phyloP scores from a whole-genome alignment of 2,888 invertebrate genomes.

The Mellilla xanthometata region DNA sequence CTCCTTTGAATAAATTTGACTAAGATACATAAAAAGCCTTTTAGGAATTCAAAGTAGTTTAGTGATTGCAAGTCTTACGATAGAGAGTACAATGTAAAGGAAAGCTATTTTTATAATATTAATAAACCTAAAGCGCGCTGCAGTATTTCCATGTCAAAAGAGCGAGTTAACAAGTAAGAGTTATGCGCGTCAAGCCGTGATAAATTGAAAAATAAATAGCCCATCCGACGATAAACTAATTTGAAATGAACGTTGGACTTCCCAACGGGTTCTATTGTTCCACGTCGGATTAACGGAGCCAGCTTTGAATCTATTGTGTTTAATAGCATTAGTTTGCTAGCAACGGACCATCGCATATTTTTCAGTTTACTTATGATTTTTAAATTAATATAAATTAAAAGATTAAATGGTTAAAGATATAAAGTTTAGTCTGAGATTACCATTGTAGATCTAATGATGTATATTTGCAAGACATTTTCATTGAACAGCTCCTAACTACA shows the following conservation, averaged over 20 bases:
- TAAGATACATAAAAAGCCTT: slow-evolving; percentile 4
- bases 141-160: slow-evolving; percentile 25
- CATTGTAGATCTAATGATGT: too few relatives aligned
- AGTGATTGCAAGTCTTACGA: slow-evolving; percentile 4
- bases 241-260: slow-evolving; percentile 46
- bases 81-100: slow-evolving; percentile 3
- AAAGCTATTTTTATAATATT: slow-evolving; percentile 14
- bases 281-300: slow-evolving; percentile 48
- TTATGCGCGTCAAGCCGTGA: slow-evolving; percentile 23
- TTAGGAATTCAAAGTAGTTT: slow-evolving; percentile 5
- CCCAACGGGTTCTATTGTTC: slow-evolving; percentile 47
- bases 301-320: slow-evolving; percentile 40
- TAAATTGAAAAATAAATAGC: slow-evolving; percentile 43
- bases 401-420: too few relatives aligned
- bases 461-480: too few relatives aligned
- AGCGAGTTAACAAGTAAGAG: slow-evolving; percentile 24
- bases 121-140: slow-evolving; percentile 4
- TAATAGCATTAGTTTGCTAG: slow-evolving; percentile 34
- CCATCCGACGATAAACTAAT: slow-evolving; percentile 47
- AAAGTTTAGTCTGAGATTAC: too few relatives aligned
- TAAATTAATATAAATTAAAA: too few relatives aligned
- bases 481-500: too few relatives aligned
- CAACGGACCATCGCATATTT: slow-evolving; percentile 1
- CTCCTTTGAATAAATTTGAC: neutral
- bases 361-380: neutral